These are phyloP conservation scores for Drosophila neutralis DNA, from an alignment of 2,888 invertebrate species.

Conservation along the genomic window DNA sequence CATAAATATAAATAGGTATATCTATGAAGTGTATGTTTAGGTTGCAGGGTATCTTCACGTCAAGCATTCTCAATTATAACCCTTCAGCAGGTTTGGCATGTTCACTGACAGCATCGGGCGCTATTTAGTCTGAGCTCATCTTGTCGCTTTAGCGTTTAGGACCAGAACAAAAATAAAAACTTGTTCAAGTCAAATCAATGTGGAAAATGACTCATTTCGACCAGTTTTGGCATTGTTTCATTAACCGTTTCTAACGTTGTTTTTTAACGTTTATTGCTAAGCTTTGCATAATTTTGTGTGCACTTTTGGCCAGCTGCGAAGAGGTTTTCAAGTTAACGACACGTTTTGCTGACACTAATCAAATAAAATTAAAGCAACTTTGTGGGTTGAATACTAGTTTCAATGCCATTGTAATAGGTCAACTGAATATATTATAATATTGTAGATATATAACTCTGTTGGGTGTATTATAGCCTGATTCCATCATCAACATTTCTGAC, in stretches of 20 bases:
- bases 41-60: neutral
- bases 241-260: conserved; percentile 40
- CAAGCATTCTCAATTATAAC: neutral
- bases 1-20: neutral
- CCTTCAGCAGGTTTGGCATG: conserved; percentile 39
- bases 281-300: conserved; percentile 57
- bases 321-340: conserved; percentile 29
- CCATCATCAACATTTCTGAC: neutral
- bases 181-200: conserved; percentile 34
- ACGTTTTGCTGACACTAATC: conserved; percentile 47
- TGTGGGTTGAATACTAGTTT: conserved; percentile 23
- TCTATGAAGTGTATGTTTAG: neutral
- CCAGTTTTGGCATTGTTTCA: conserved; percentile 41
- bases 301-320: conserved; percentile 29
- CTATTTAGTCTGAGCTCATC: conserved; percentile 66
- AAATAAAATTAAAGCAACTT: conserved; percentile 25
- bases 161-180: conserved; percentile 39
- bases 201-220: conserved; percentile 40
- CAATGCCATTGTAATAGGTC: neutral
- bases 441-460: neutral
- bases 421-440: conserved; percentile 17
- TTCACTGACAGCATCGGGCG: conserved; percentile 59
- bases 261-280: conserved; percentile 14
- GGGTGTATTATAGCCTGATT: neutral
- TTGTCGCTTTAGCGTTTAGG: conserved; percentile 27